A percentile compares a stretch with the other conserved stretches of the same genome.
Conservation (phyloP, 2,113 vertebrate genomes). For the Macrotus californicus region DNA sequence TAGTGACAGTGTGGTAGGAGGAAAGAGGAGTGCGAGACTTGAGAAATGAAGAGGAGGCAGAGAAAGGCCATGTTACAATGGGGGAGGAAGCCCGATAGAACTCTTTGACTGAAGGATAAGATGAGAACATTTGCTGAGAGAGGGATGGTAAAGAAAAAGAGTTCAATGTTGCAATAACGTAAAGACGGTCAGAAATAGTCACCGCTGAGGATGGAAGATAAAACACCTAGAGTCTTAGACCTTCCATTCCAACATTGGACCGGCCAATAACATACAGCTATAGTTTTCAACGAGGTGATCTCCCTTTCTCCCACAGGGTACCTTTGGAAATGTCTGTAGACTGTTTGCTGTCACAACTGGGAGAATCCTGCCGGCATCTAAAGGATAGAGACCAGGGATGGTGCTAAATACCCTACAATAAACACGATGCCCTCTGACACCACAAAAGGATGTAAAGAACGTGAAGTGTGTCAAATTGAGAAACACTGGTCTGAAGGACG, state of each 20-base stretch:
- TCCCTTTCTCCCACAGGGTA: background rate
- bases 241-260: background rate
- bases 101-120: background rate
- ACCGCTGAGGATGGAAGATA: background rate
- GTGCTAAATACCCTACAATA: background rate
- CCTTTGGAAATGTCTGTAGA: background rate
- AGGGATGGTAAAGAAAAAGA: background rate
- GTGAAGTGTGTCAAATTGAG: background rate
- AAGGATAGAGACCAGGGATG: background rate
- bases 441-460: background rate
- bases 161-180: background rate
- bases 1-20: background rate
- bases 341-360: background rate
- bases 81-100: background rate
- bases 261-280: background rate
- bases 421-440: background rate
- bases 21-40: background rate
- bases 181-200: background rate
- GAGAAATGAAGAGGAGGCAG: background rate
- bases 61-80: background rate
- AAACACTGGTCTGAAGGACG: background rate
- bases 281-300: background rate
- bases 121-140: background rate
- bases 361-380: background rate
- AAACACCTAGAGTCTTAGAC: background rate